Base-by-base conservation (phyloP, 2,888 invertebrate species). In the Emmelina monodactyla region DNA sequence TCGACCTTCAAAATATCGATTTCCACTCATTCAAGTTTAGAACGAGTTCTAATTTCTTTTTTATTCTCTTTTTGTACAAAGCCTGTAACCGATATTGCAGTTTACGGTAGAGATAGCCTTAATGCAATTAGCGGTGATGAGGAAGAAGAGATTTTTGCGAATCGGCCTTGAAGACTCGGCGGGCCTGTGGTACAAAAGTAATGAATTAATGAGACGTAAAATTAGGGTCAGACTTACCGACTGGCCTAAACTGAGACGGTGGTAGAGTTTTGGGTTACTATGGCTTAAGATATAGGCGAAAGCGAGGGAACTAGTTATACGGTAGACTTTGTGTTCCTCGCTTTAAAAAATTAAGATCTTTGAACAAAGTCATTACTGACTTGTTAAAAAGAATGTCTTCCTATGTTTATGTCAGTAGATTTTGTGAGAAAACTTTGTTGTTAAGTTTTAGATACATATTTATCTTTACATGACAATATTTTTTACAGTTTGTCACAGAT, bases 181-280 rank as follows among this genome's bases (percentile, higher is more conserved):
- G 49, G 62, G 58, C 53, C 59, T 51, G 44, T 49, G 52, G 69
- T 67, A 69, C 73, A 75, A 71, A 69, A 62, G 61, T 55, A 55
- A 62, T 64, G 51, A 55, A 49, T 48, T 68, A 78, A 79, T 78
- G 78, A 78, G 75, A 54, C 67, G 64, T 57, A 58, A 79, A 78
- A 79, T 78, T 75, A 71, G 75, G 78, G 75, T 64, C 59, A 58
- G 56, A 53, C 54, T 53, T 59, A 55, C 53, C 47, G 55, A 55
- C 54, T 53, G 49, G 44, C 53, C 32, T 32, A 35, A 28, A 35
- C 51, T 45, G 48, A 38, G 28, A 25, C 37, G 43, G 39, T 43
- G 43, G 39, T 43, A 45, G 51, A 51, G 64, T 69, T 63, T 75
- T 58, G 49, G 28, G 49, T 75, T 75, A 65, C 73, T 7, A 16